Evolutionary conservation across 1,140 invertebrate genomes (phyloP).

Genomic region (Drosophila trapezifrons): DNA sequence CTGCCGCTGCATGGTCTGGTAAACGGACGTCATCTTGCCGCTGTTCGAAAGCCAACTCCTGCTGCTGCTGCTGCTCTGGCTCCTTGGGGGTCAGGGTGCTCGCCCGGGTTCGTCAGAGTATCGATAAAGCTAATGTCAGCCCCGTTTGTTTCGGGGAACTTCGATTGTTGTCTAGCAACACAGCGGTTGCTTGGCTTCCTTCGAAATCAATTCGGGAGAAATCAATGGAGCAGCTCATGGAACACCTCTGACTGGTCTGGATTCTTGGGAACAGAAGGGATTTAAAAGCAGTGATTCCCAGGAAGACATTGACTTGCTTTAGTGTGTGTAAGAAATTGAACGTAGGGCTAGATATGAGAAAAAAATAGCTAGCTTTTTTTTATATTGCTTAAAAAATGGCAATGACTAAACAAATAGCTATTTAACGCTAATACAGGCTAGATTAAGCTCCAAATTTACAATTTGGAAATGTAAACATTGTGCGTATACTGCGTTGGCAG

Average conservation of each 20-base stretch:
- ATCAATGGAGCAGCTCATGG: conserved; percentile 13
- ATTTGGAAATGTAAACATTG: too few species aligned
- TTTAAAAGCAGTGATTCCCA: too few species aligned
- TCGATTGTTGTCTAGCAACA: conserved; percentile 60
- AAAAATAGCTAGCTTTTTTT: too few species aligned
- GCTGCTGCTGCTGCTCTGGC: neutral
- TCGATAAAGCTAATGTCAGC: conserved; percentile 40
- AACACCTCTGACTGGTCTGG: neutral
- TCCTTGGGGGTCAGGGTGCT: conserved; percentile 1
- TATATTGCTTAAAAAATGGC: too few species aligned
- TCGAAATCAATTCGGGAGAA: neutral
- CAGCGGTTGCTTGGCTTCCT: conserved; percentile 53
- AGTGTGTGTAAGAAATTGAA: too few species aligned
- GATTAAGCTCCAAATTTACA: too few species aligned
- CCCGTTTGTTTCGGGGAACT: conserved; percentile 13
- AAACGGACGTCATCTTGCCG: conserved; percentile 1
- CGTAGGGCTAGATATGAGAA: too few species aligned
- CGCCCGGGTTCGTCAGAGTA: conserved; percentile 1
- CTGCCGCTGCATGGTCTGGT: neutral
- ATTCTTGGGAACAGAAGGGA: neutral
- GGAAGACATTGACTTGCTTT: too few species aligned
- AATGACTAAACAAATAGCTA: too few species aligned
- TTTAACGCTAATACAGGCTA: too few species aligned
- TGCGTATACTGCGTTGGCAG: too few species aligned
- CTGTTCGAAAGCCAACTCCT: neutral